phyloP scores from a whole-genome alignment of 2,113 vertebrate genomes.

The Atlantisia rogersi region DNA sequence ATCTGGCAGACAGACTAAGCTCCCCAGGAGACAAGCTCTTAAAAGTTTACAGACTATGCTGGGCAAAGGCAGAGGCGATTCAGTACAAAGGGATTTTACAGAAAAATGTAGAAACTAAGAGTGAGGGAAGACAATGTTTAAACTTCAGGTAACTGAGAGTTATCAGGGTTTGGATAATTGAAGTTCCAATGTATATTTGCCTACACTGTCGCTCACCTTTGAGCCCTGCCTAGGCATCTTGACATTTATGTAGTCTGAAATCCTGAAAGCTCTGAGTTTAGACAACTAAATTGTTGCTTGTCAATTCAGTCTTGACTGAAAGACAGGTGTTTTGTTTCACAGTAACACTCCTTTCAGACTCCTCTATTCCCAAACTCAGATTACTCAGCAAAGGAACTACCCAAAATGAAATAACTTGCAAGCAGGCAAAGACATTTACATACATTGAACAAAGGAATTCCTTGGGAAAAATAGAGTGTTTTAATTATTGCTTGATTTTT shows the following conservation, averaged over 20 bases:
- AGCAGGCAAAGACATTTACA: slow-evolving; percentile 6
- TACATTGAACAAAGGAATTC: slow-evolving; percentile 31
- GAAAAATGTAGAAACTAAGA: neutral
- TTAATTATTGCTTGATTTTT: slow-evolving; percentile 56
- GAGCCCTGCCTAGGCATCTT: slow-evolving; percentile 78
- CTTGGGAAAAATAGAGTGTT: slow-evolving; percentile 34
- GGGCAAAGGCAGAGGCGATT: neutral
- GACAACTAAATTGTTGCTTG: slow-evolving; percentile 86
- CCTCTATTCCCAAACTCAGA: slow-evolving; percentile 65
- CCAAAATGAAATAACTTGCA: slow-evolving; percentile 29
- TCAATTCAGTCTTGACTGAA: slow-evolving; percentile 78
- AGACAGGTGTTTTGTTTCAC: slow-evolving; percentile 83
- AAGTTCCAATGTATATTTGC: slow-evolving; percentile 71
- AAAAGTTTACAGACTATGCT: neutral
- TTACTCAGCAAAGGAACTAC: slow-evolving; percentile 44
- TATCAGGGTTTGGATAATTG: slow-evolving; percentile 60
- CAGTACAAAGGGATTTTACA: slow-evolving; percentile 1
- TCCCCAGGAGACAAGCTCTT: neutral
- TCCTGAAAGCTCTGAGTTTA: slow-evolving; percentile 80
- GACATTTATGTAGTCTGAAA: slow-evolving; percentile 80
- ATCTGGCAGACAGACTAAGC: slow-evolving; percentile 21
- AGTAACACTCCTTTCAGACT: slow-evolving; percentile 71
- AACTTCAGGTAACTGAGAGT: slow-evolving; percentile 57
- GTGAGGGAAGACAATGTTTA: slow-evolving; percentile 21
- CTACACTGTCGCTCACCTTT: slow-evolving; percentile 75